Conservation (phyloP, 2,113 vertebrate genomes). For the Hepsetus odoe region DNA sequence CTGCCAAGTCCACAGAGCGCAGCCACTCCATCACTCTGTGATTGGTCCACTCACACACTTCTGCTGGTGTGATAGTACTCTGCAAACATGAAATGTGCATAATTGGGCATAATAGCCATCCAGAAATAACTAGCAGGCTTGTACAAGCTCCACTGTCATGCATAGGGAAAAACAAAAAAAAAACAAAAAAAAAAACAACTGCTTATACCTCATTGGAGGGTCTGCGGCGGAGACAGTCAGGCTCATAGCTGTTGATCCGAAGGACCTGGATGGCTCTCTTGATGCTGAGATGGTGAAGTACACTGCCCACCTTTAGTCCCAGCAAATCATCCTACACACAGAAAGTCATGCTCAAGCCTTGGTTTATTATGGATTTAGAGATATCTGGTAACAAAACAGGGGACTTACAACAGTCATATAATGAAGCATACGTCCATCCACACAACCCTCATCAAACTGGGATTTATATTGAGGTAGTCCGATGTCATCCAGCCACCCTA, state of each 20-base stretch:
- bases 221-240: constrained; percentile 88
- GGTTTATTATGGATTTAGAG: background rate
- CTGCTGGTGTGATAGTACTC: constrained; percentile 85
- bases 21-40: constrained; percentile 99
- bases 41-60: constrained; percentile 96
- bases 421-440: constrained; percentile 94
- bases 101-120: background rate
- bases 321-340: constrained; percentile 88
- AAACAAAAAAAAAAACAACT: too few species aligned
- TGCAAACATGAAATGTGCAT: constrained; percentile 50
- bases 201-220: constrained; percentile 93
- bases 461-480: constrained; percentile 97
- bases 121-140: background rate
- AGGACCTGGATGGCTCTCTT: constrained; percentile 96
- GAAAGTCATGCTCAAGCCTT: background rate
- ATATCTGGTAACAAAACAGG: background rate
- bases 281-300: constrained; percentile 96
- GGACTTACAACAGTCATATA: constrained; percentile 90
- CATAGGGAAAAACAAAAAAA: too few species aligned
- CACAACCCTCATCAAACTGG: constrained; percentile 93
- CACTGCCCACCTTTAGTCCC: constrained; percentile 92
- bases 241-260: constrained; percentile 87
- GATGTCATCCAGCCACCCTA: constrained; percentile 96
- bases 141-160: too few species aligned
- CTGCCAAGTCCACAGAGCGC: constrained; percentile 91